These are phyloP conservation scores for Synergus japonicus DNA, from an alignment of 2,888 invertebrate species.

Conservation along the genomic window DNA sequence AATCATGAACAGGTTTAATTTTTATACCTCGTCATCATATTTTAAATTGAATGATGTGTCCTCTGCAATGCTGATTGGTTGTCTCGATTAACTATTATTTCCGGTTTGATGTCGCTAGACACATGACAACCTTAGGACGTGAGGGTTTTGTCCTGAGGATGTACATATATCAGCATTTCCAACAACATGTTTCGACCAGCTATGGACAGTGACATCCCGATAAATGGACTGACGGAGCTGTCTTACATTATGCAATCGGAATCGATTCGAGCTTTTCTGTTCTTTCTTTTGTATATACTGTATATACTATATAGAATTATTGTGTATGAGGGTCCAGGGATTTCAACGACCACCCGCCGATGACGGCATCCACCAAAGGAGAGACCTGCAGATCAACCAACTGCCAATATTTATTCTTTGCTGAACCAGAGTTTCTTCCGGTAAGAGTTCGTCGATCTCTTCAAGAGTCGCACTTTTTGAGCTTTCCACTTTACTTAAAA, in stretches of 20 bases:
- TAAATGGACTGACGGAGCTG: conserved; percentile 24
- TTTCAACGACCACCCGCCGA: conserved; percentile 12
- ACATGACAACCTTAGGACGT: conserved; percentile 12
- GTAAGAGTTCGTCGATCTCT: conserved; percentile 12
- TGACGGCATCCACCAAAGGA: conserved; percentile 1
- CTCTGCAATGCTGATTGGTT: background rate
- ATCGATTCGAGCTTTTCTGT: conserved; percentile 13
- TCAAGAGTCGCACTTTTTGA: background rate
- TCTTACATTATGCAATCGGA: conserved; percentile 33
- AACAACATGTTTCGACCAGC: conserved; percentile 17
- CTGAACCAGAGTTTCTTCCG: conserved; percentile 12
- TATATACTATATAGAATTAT: conserved; percentile 9
- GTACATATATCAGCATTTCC: conserved; percentile 26
- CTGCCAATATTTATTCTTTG: conserved; percentile 23
- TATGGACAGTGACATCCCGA: conserved; percentile 24
- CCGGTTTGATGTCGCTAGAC: background rate
- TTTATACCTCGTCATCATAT: no score
- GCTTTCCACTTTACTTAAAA: background rate
- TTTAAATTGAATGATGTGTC: background rate
- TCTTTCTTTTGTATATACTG: conserved; percentile 11
- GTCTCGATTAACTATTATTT: background rate
- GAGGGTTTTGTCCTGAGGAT: conserved; percentile 31
- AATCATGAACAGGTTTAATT: no score
- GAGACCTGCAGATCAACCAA: conserved; percentile 3
- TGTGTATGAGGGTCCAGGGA: conserved; percentile 8